Conservation (phyloP, 2,888 invertebrate genomes). For the Trimorus sp. region DNA sequence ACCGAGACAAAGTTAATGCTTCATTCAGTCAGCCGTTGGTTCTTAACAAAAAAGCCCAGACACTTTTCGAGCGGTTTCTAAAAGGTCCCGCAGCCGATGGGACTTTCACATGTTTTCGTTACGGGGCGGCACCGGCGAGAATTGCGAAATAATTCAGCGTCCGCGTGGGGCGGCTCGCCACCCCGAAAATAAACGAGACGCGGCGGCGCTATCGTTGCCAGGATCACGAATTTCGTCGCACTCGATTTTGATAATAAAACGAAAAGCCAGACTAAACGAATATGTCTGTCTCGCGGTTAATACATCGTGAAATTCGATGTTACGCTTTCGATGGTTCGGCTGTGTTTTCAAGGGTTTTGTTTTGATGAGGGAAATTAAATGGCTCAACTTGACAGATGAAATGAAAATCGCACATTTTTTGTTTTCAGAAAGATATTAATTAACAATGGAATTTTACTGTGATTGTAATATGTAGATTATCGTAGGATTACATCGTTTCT, state of each 20-base stretch:
- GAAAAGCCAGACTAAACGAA: slow-evolving; percentile 28
- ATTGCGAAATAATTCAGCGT: slow-evolving; percentile 64
- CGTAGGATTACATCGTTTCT: too few relatives aligned
- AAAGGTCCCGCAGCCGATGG: slow-evolving; percentile 53
- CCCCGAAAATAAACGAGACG: slow-evolving; percentile 60
- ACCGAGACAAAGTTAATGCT: background rate
- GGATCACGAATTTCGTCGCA: slow-evolving; percentile 30
- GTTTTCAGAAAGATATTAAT: too few relatives aligned
- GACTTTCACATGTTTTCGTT: slow-evolving; percentile 62
- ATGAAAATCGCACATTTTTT: too few relatives aligned
- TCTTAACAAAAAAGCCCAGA: slow-evolving; percentile 2
- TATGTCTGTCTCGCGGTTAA: slow-evolving; percentile 42
- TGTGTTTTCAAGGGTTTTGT: too few relatives aligned
- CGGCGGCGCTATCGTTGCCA: slow-evolving; percentile 29
- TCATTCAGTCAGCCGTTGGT: background rate
- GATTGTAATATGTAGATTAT: too few relatives aligned
- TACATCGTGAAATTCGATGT: slow-evolving; percentile 18
- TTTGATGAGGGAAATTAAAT: too few relatives aligned
- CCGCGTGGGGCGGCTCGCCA: slow-evolving; percentile 42
- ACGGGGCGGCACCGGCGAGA: slow-evolving; percentile 62
- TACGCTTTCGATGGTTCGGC: too few relatives aligned
- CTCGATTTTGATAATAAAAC: slow-evolving; percentile 34
- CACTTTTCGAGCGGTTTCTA: slow-evolving; percentile 32
- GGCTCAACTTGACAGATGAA: too few relatives aligned
- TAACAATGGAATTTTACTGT: too few relatives aligned